These are phyloP conservation scores for Xiphophorus couchianus DNA, from an alignment of 2,113 vertebrate species.

Conservation along the genomic window DNA sequence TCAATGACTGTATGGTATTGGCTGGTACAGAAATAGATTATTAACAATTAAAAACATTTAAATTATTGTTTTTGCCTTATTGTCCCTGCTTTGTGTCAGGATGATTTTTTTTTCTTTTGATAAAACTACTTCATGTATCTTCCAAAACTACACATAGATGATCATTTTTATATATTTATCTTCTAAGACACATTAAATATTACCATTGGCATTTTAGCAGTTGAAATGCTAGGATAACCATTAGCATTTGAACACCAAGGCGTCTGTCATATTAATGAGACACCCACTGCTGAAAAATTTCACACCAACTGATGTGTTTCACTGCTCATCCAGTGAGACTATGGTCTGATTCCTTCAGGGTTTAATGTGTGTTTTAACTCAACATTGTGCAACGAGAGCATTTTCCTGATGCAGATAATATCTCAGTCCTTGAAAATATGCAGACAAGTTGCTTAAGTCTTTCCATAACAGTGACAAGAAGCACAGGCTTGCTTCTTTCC, in stretches of 20 bases:
- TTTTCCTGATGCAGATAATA: conserved; percentile 28
- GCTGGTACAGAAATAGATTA: too few relatives aligned
- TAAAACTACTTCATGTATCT: not conserved
- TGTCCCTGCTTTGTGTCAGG: not conserved
- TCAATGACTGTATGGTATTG: too few relatives aligned
- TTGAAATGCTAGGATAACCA: not conserved
- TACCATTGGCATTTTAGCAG: conserved; percentile 25
- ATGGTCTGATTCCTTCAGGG: conserved; percentile 23
- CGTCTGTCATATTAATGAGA: conserved; percentile 38
- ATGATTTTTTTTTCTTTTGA: conserved; percentile 14
- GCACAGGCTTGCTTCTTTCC: conserved; percentile 28
- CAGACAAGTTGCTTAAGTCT: conserved; percentile 62
- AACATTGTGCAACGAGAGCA: conserved; percentile 31
- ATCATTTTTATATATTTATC: conserved; percentile 16
- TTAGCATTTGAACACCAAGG: conserved; percentile 16
- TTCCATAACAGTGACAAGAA: conserved; percentile 52
- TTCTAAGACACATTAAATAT: conserved; percentile 13
- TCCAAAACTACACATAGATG: conserved; percentile 7
- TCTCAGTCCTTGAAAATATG: conserved; percentile 44
- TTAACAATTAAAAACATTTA: too few relatives aligned
- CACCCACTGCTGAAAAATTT: conserved; percentile 18
- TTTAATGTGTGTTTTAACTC: conserved; percentile 29
- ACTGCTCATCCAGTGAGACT: conserved; percentile 22
- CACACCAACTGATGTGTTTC: conserved; percentile 35
- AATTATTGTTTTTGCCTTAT: not conserved